Evolutionary conservation across 2,797 vertebrate genomes (phyloP).

Genomic region (Coregonus suidteri): DNA sequence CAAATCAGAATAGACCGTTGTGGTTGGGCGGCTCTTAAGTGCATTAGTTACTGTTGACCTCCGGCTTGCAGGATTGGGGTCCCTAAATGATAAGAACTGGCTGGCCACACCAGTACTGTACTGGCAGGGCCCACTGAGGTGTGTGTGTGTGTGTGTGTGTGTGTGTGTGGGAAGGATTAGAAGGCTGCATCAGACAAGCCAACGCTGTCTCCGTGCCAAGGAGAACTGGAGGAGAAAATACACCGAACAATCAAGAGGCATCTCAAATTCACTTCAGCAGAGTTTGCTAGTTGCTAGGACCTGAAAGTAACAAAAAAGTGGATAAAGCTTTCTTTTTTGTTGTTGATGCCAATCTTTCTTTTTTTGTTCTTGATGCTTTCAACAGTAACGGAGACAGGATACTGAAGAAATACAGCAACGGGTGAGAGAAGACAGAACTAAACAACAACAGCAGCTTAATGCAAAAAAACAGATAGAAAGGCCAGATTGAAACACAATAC

Average conservation of each 20-base stretch:
- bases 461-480: conserved; percentile 55
- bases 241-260: conserved; percentile 42
- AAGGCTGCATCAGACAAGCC: conserved; percentile 19
- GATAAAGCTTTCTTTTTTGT: conserved; percentile 58
- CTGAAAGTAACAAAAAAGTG: conserved; percentile 35
- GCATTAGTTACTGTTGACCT: conserved; percentile 49
- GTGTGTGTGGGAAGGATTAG: conserved; percentile 19
- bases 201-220: conserved; percentile 2
- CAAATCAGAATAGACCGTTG: conserved; percentile 30
- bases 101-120: conserved; percentile 24
- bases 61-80: conserved; percentile 36
- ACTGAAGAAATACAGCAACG: conserved; percentile 59
- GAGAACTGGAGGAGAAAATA: background rate
- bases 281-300: conserved; percentile 52
- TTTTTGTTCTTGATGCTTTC: conserved; percentile 58
- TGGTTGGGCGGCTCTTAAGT: conserved; percentile 29
- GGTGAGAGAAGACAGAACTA: conserved; percentile 56
- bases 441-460: conserved; percentile 63
- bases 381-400: conserved; percentile 62
- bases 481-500: conserved; percentile 56
- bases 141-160: background rate
- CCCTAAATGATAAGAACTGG: conserved; percentile 41
- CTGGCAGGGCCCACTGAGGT: background rate
- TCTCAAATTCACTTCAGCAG: conserved; percentile 55
- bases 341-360: conserved; percentile 46